Evolutionary conservation across 2,888 invertebrate genomes (phyloP).

Genomic region (Cactoblastis cactorum): DNA sequence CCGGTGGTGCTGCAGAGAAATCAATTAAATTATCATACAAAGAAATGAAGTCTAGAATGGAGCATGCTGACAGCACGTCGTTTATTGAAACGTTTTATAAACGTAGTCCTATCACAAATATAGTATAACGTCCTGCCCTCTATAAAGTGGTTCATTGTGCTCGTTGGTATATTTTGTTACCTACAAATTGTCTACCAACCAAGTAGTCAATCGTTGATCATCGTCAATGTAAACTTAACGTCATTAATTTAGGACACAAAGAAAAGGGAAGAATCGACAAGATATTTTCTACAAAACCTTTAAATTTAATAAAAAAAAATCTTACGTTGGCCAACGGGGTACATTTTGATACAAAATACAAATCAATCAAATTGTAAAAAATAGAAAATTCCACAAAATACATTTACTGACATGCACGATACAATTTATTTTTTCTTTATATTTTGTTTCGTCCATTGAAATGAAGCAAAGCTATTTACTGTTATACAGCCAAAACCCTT

Average conservation of each 20-base stretch:
- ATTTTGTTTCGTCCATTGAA: conserved; percentile 2
- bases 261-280: conserved; percentile 36
- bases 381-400: conserved; percentile 36
- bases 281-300: background rate
- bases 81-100: background rate
- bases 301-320: conserved; percentile 25
- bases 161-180: background rate
- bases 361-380: conserved; percentile 52
- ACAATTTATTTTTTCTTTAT: conserved; percentile 17
- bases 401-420: conserved; percentile 15
- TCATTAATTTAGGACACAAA: conserved; percentile 57
- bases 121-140: background rate
- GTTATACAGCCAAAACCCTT: background rate
- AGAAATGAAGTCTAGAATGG: background rate
- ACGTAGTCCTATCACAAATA: background rate
- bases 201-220: conserved; percentile 7
- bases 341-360: conserved; percentile 54
- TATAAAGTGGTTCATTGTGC: background rate
- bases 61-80: conserved; percentile 8
- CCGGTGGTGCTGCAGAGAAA: conserved; percentile 62
- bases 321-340: conserved; percentile 76
- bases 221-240: conserved; percentile 14
- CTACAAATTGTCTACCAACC: too few relatives aligned
- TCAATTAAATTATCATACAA: background rate
- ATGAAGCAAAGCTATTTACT: background rate